These are phyloP conservation scores for Petrocephalus zakoni DNA, from an alignment of 2,113 vertebrate genomes.

Conservation along the genomic window DNA sequence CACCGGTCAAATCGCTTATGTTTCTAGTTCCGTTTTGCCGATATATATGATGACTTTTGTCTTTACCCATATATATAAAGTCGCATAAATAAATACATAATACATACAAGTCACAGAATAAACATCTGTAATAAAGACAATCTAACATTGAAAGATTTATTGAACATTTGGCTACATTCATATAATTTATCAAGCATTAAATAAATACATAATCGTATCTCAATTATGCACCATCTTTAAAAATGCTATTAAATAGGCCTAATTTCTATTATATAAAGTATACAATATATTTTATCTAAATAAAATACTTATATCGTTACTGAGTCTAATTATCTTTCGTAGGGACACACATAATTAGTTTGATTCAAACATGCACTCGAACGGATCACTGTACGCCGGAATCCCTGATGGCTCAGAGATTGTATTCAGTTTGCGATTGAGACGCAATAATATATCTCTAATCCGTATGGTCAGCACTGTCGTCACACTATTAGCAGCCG, in stretches of 20 bases:
- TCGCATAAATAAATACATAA: neutral
- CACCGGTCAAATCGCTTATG: neutral
- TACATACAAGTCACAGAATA: neutral
- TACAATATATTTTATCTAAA: neutral
- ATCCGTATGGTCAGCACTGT: slow-evolving; percentile 14
- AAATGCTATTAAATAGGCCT: neutral
- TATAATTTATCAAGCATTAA: neutral
- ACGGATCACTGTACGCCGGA: neutral
- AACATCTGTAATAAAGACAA: neutral
- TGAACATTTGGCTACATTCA: neutral
- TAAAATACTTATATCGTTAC: neutral
- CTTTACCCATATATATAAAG: neutral
- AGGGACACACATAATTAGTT: neutral
- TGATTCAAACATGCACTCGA: neutral
- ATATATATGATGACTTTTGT: neutral
- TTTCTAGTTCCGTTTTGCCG: neutral
- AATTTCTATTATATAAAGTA: neutral
- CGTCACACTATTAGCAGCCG: neutral
- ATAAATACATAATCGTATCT: neutral
- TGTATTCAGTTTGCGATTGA: neutral
- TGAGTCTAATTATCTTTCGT: neutral
- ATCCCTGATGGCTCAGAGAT: neutral
- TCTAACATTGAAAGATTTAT: neutral
- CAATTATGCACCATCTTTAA: neutral
- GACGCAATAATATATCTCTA: neutral